Base-by-base conservation (phyloP, 1,140 invertebrate species). In the Spodoptera litura region DNA sequence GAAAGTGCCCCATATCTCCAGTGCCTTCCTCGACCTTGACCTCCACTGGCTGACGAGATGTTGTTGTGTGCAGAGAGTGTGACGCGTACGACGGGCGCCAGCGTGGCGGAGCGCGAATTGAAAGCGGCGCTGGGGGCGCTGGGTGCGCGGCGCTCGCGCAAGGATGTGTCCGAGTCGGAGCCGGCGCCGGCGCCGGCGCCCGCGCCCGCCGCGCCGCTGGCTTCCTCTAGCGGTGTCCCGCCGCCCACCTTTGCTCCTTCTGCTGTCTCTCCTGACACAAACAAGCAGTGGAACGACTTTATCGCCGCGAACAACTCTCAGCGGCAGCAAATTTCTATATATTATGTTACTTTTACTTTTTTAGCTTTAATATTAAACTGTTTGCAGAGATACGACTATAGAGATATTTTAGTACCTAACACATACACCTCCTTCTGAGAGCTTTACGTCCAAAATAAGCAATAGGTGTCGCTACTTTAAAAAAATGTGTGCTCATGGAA, bases 311-410 rank as follows among this genome's bases (percentile, higher is more conserved):
- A 87, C 38, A 38, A 62, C 0, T 53, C 81, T 8, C 56, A 15
- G 2, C 64, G 31, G 49, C 44, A 71, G 51, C 64, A 72, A 25
- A 20, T 80, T 56, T 80, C 83, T 31, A 73, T 80, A 44, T 81
- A 66, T 56, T 20, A 80, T 74, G 51, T 86, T 75, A 80, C 72
- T 83, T 80, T 86, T 75, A 80, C 72, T 83, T 80, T 87, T 84
- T 86, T 92, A 85, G 81, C 77, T 83, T 76, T 92, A 90, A 85
- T 93, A 44, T 44, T 44, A 93, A 83, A 91, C 72, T 81, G 75
- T 77, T 89, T 92, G 82, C 87, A 86, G 88, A 82, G 83, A 85
- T 90, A 75, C 25, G 73, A 64, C 20, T 75, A 87, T 87, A 82
- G 72, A 80, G 58, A 86, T 81, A 82, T 84, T 85, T 78, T 31